A percentile compares a stretch with the other conserved stretches of the same genome.
These are phyloP conservation scores for Clusia tigrina DNA, from an alignment of 2,888 invertebrate species.

Conservation along the genomic window DNA sequence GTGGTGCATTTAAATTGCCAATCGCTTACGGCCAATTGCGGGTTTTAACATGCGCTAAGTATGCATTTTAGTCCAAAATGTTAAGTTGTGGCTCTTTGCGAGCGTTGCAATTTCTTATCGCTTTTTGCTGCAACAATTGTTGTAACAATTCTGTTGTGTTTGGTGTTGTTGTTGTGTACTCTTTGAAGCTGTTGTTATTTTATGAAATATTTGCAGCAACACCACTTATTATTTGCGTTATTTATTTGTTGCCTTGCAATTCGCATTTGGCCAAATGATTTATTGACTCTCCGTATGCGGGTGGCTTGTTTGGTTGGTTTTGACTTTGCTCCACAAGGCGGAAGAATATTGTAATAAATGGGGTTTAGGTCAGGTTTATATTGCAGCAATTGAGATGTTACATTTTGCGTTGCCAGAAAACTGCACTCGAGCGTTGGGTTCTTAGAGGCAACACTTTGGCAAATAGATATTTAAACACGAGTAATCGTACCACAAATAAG, in stretches of 20 bases:
- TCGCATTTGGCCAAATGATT: constrained; percentile 29
- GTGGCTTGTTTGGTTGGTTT: constrained; percentile 17
- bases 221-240: constrained; percentile 58
- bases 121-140: constrained; percentile 50
- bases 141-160: constrained; percentile 35
- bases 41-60: constrained; percentile 57
- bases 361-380: constrained; percentile 27
- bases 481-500: no score
- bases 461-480: no score
- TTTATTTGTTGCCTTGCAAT: constrained; percentile 54
- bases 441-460: no score
- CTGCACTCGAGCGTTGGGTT: no score
- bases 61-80: constrained; percentile 51
- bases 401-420: no score
- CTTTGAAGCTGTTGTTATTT: constrained; percentile 55
- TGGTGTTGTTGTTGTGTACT: constrained; percentile 40
- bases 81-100: constrained; percentile 39
- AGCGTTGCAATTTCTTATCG: constrained; percentile 39
- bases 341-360: constrained; percentile 28
- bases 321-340: constrained; percentile 14
- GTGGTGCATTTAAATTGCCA: constrained; percentile 55
- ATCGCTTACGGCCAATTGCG: constrained; percentile 55
- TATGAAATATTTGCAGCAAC: constrained; percentile 58
- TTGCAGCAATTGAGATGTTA: constrained; percentile 29
- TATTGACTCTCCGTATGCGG: constrained; percentile 24